Percentiles rank a stretch among this genome's conserved stretches.
Conservation (phyloP, 2,113 vertebrate species). For the Columba janthina region DNA sequence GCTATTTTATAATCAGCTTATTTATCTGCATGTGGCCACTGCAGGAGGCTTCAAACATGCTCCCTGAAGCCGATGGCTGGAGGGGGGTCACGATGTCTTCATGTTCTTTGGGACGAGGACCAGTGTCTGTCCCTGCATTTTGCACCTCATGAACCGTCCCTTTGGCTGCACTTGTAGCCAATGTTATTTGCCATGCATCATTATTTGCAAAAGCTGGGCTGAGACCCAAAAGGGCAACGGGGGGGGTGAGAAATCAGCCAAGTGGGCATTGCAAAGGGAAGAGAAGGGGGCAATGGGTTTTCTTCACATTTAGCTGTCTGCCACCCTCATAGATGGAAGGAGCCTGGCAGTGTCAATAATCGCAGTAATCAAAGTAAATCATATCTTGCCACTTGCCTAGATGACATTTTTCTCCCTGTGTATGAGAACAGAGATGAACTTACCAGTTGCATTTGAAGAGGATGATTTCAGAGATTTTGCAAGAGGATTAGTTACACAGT, state of each 20-base stretch:
- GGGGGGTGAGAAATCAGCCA: not conserved
- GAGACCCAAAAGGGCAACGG: not conserved
- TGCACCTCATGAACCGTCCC: not conserved
- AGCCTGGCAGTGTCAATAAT: not conserved
- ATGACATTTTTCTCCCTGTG: not conserved
- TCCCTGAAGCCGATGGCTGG: accelerated
- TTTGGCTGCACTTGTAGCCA: not conserved
- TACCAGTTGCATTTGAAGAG: not conserved
- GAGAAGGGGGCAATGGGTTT: accelerated
- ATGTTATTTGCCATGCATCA: accelerated
- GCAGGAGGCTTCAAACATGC: not conserved
- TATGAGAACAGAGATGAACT: not conserved
- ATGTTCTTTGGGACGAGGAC: accelerated
- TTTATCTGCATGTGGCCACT: not conserved
- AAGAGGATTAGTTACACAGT: not conserved
- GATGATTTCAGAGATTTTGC: not conserved
- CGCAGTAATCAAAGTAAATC: not conserved
- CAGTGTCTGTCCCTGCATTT: not conserved
- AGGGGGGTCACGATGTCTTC: accelerated
- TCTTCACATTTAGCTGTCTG: not conserved
- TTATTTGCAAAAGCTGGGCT: not conserved
- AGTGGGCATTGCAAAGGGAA: not conserved
- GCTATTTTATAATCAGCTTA: constrained; percentile 15
- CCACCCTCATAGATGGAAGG: not conserved
- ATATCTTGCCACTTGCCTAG: not conserved